Evolutionary conservation across 1,140 invertebrate species (phyloP).

Genomic region (Drosophila kanapiae): DNA sequence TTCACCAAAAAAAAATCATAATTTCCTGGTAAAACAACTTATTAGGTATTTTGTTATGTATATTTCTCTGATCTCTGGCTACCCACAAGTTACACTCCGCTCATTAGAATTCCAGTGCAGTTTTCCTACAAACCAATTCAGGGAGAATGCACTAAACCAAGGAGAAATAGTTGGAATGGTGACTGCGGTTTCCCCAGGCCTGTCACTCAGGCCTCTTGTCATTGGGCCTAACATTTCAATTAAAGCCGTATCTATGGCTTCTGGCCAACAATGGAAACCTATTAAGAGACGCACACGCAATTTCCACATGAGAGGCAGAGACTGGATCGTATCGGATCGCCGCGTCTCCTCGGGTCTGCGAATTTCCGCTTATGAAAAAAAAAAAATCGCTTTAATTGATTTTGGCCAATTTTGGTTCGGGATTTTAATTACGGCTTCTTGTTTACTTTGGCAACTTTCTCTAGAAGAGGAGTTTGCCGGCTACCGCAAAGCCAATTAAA

Average conservation of each 20-base stretch:
- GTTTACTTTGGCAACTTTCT: slow-evolving; percentile 56
- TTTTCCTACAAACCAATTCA: slow-evolving; percentile 6
- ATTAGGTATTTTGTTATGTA: background rate
- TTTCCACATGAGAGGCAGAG: slow-evolving; percentile 21
- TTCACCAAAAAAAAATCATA: background rate
- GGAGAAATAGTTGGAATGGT: slow-evolving; percentile 22
- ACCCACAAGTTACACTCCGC: background rate
- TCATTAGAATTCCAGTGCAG: slow-evolving; percentile 32
- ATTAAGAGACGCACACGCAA: slow-evolving; percentile 49
- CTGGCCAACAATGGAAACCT: slow-evolving; percentile 47
- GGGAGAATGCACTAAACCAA: slow-evolving; percentile 24
- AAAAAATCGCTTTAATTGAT: slow-evolving; percentile 58
- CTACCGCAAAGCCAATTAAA: slow-evolving; percentile 76
- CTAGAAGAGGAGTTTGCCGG: slow-evolving; percentile 53
- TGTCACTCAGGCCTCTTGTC: slow-evolving; percentile 64
- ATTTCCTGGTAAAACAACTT: background rate
- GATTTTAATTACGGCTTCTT: slow-evolving; percentile 59
- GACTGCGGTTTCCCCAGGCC: slow-evolving; percentile 43
- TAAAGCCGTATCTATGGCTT: slow-evolving; percentile 59
- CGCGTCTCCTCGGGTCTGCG: slow-evolving; percentile 17
- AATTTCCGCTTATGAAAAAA: slow-evolving; percentile 55
- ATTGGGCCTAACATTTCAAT: slow-evolving; percentile 70
- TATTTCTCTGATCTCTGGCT: background rate
- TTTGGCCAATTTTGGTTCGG: slow-evolving; percentile 43
- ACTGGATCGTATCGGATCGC: slow-evolving; percentile 28